Percentiles rank a stretch among this genome's conserved stretches.
Conservation (phyloP, 2,113 vertebrate genomes). For the Castor canadensis region DNA sequence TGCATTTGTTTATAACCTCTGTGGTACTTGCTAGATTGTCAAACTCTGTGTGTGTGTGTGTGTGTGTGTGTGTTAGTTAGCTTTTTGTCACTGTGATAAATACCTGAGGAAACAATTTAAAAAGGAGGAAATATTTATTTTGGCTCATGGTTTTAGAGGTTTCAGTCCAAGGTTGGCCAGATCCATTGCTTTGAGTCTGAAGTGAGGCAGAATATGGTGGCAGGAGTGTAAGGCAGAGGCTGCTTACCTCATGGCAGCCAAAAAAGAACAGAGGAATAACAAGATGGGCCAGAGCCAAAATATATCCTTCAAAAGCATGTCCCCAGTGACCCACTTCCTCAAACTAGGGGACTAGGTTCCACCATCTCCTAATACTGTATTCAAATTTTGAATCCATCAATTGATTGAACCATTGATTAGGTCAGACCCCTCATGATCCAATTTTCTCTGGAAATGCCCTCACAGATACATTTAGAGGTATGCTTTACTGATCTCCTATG, state of each 20-base stretch:
- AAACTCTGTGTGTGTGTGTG: background rate
- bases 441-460: background rate
- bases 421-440: background rate
- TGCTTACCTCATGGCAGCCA: background rate
- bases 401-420: background rate
- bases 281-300: background rate
- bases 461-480: background rate
- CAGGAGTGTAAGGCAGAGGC: background rate
- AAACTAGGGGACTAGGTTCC: background rate
- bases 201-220: background rate
- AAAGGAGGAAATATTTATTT: background rate
- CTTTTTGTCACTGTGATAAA: background rate
- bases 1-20: background rate
- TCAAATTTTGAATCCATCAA: background rate
- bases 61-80: background rate
- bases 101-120: background rate
- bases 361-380: background rate
- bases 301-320: background rate
- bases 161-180: background rate
- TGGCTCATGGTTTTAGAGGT: background rate
- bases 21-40: background rate
- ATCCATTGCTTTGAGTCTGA: background rate
- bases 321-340: background rate
- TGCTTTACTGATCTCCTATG: background rate
- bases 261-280: background rate